Percentiles rank a stretch among this genome's conserved stretches.
Conservation (phyloP, 2,888 invertebrate species). For the Cylindroiulus punctatus region DNA sequence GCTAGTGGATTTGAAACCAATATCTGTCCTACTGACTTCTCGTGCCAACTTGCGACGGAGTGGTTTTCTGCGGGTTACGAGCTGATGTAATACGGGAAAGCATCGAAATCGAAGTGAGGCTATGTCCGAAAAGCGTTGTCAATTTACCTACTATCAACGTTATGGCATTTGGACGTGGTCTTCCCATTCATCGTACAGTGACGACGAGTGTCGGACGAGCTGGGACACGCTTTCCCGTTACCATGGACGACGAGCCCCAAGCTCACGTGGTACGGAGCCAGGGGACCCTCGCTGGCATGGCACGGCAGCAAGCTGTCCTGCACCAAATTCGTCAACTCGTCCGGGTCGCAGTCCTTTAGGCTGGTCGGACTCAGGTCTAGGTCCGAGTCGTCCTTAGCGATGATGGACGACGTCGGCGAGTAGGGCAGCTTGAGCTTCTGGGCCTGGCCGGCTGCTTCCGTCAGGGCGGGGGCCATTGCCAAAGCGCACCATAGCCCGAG, state of each 20-base stretch:
- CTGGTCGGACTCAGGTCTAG: not conserved
- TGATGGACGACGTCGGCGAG: constrained; percentile 58
- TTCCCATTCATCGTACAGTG: constrained; percentile 54
- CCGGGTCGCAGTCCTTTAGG: constrained; percentile 45
- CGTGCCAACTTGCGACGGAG: too few species aligned
- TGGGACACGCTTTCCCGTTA: constrained; percentile 34
- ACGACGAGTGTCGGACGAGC: constrained; percentile 8
- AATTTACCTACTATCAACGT: constrained; percentile 44
- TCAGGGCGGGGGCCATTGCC: constrained; percentile 92
- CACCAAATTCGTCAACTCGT: constrained; percentile 26
- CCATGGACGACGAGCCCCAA: constrained; percentile 21
- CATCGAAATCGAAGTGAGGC: not conserved
- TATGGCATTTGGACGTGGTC: constrained; percentile 7
- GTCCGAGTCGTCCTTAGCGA: not conserved
- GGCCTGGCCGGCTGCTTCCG: constrained; percentile 72
- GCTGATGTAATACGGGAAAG: not conserved
- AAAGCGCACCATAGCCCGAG: constrained; percentile 50
- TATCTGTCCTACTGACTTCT: too few species aligned
- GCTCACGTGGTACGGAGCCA: constrained; percentile 47
- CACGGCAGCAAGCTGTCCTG: not conserved
- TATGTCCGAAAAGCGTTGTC: constrained; percentile 25
- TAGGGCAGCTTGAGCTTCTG: constrained; percentile 63
- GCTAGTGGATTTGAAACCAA: too few species aligned
- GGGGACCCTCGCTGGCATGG: constrained; percentile 23
- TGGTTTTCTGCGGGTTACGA: too few species aligned